Conservation (phyloP, 2,113 vertebrate genomes). For the Stomatorhinus ivindoensis region DNA sequence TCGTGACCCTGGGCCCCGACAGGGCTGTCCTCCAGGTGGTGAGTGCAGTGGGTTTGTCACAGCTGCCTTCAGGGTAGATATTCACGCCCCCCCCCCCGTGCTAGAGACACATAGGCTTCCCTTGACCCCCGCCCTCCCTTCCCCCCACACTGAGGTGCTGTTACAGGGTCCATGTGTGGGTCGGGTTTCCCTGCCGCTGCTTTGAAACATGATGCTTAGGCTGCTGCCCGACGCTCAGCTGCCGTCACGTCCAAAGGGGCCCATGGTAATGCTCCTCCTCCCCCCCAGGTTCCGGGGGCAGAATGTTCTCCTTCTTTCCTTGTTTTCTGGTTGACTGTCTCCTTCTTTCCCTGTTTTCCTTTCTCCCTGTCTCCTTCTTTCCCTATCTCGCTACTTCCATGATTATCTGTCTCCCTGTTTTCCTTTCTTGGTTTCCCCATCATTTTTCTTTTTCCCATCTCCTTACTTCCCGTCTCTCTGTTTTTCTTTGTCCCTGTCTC, state of each 20-base stretch:
- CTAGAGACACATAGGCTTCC: neutral
- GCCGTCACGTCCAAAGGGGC: neutral
- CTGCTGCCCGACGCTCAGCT: neutral
- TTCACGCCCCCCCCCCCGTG: neutral
- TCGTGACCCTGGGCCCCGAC: conserved; percentile 72
- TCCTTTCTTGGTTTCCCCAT: too few species aligned
- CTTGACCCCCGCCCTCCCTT: neutral
- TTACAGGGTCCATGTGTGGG: neutral
- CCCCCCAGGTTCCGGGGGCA: neutral
- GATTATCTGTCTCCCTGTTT: neutral
- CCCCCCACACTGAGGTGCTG: neutral
- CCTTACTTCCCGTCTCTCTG: neutral
- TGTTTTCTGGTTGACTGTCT: neutral
- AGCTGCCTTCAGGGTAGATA: neutral
- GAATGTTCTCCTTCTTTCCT: neutral
- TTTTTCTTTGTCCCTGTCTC: too few species aligned
- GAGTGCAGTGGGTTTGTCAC: conserved; percentile 51
- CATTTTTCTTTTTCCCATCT: neutral
- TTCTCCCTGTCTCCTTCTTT: neutral
- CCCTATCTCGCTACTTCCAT: conserved; percentile 9
- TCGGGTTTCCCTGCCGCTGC: neutral
- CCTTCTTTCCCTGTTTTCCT: neutral
- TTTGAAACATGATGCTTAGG: neutral
- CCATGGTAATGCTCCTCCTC: neutral
- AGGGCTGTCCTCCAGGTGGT: conserved; percentile 80